A percentile compares a stretch with the other conserved stretches of the same genome.
phyloP scores from a whole-genome alignment of 1,140 invertebrate species.

The Caenorhabditis tropicalis region DNA sequence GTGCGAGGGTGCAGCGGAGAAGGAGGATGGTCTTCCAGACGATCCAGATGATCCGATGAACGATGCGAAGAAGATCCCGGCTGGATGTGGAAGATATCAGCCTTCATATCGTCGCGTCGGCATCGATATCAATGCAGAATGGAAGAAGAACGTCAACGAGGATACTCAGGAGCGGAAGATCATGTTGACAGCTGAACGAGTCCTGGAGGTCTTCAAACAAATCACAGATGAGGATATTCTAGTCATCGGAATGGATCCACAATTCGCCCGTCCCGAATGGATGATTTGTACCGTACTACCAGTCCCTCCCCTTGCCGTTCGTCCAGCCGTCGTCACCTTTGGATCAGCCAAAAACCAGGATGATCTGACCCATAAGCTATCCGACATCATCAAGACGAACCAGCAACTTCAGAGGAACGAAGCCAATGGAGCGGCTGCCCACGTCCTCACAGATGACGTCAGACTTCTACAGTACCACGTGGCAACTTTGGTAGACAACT shows the following conservation, averaged over 20 bases:
- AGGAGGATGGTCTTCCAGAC: slow-evolving; percentile 53
- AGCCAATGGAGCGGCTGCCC: slow-evolving; percentile 90
- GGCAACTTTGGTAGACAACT: slow-evolving; percentile 95
- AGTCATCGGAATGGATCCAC: slow-evolving; percentile 79
- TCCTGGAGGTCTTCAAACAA: slow-evolving; percentile 94
- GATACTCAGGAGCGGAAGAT: slow-evolving; percentile 96
- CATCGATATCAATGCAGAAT: slow-evolving; percentile 86
- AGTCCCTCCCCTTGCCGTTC: slow-evolving; percentile 88
- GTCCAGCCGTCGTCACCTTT: slow-evolving; percentile 98
- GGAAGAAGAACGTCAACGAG: slow-evolving; percentile 98
- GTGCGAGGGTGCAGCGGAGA: slow-evolving; percentile 87
- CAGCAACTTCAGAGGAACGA: slow-evolving; percentile 93
- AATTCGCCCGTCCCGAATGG: slow-evolving; percentile 94
- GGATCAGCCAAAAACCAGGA: slow-evolving; percentile 96
- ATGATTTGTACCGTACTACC: slow-evolving; percentile 97
- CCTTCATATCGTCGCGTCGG: slow-evolving; percentile 87
- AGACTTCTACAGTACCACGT: slow-evolving; percentile 99
- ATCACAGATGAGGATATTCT: slow-evolving; percentile 96
- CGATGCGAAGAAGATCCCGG: slow-evolving; percentile 77
- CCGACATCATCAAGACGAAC: slow-evolving; percentile 98
- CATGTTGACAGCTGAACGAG: slow-evolving; percentile 87
- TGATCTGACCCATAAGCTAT: slow-evolving; percentile 97
- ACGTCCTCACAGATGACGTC: slow-evolving; percentile 94
- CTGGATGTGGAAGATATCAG: slow-evolving; percentile 96
- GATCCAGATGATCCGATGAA: slow-evolving; percentile 32